Evolutionary conservation across 1,140 invertebrate species (phyloP).

Genomic region (Heliconius eleuchia): DNA sequence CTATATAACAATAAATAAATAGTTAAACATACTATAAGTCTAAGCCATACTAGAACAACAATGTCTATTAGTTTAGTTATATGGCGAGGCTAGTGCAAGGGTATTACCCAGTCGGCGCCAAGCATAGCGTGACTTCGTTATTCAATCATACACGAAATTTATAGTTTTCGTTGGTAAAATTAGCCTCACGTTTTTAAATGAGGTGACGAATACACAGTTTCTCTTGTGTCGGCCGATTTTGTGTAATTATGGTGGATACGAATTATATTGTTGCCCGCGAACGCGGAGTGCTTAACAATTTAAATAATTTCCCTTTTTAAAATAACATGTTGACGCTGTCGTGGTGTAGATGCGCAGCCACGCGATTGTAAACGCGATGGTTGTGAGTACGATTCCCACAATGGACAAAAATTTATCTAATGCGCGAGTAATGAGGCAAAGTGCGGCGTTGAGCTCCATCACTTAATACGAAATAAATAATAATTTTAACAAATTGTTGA

Average conservation of each 20-base stretch:
- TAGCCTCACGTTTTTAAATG: slow-evolving; percentile 37
- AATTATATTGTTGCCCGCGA: slow-evolving; percentile 1
- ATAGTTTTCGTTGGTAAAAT: slow-evolving; percentile 52
- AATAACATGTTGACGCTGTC: neutral
- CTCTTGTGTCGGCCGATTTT: slow-evolving; percentile 13
- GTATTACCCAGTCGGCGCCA: slow-evolving; percentile 53
- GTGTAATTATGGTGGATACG: slow-evolving; percentile 13
- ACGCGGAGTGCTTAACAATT: neutral
- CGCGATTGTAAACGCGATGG: too few relatives aligned
- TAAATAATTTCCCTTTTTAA: slow-evolving; percentile 1
- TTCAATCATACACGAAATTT: slow-evolving; percentile 52
- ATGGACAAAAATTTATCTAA: too few relatives aligned
- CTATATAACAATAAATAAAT: neutral
- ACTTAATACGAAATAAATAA: neutral
- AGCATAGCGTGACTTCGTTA: slow-evolving; percentile 52
- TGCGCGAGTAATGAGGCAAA: too few relatives aligned
- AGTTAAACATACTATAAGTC: neutral
- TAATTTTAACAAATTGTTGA: neutral
- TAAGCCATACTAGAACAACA: neutral
- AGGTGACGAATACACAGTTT: slow-evolving; percentile 34
- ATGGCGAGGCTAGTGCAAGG: slow-evolving; percentile 16
- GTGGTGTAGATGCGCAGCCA: too few relatives aligned
- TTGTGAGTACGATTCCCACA: too few relatives aligned
- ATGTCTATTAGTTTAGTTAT: neutral
- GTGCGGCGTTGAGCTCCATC: too few relatives aligned